phyloP scores from a whole-genome alignment of 2,113 vertebrate genomes.

The Bucco capensis region DNA sequence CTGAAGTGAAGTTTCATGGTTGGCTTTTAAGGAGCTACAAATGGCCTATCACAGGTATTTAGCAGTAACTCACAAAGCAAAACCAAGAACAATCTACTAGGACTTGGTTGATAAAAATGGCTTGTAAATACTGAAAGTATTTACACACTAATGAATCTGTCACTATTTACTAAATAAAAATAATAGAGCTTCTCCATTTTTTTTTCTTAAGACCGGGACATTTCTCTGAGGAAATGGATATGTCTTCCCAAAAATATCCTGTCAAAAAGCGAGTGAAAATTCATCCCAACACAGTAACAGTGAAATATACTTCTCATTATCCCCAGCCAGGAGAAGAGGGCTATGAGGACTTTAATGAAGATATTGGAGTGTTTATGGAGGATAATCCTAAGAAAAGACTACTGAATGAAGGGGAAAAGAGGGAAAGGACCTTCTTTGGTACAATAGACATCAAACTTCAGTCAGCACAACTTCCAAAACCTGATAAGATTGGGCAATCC shows the following conservation, averaged over 20 bases:
- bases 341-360: conserved; percentile 87
- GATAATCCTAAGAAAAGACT: conserved; percentile 84
- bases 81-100: neutral
- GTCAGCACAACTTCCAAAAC: conserved; percentile 66
- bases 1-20: neutral
- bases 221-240: conserved; percentile 82
- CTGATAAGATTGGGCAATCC: conserved; percentile 75
- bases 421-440: conserved; percentile 88
- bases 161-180: neutral
- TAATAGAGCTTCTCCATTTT: neutral
- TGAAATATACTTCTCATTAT: conserved; percentile 93
- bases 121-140: neutral
- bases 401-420: conserved; percentile 76
- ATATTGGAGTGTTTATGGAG: conserved; percentile 84
- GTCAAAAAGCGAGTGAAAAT: conserved; percentile 97
- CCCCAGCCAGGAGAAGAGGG: conserved; percentile 91
- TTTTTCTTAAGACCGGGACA: neutral
- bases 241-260: conserved; percentile 77
- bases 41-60: neutral
- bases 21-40: neutral
- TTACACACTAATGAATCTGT: neutral
- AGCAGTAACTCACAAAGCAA: neutral
- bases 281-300: conserved; percentile 91
- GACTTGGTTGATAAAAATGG: neutral
- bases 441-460: conserved; percentile 80